A percentile compares a stretch with the other conserved stretches of the same genome.
phyloP scores from a whole-genome alignment of 2,888 invertebrate genomes.

The Noctua pronuba region DNA sequence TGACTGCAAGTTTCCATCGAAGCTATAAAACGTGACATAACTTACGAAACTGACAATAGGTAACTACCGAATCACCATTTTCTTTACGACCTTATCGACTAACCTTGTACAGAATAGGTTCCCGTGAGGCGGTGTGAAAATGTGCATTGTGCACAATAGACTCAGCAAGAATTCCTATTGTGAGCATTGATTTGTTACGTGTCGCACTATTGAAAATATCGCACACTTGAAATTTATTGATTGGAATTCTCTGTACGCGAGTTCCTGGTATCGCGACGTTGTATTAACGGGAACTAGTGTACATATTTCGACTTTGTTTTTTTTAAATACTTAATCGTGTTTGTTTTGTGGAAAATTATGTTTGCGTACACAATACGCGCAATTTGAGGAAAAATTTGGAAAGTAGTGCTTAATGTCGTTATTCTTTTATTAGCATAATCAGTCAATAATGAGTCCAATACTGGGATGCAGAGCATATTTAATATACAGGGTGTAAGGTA shows the following conservation, averaged over 20 bases:
- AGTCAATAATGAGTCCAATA: not conserved
- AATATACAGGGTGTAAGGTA: too few relatives aligned
- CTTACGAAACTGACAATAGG: conserved; percentile 55
- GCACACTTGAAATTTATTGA: conserved; percentile 66
- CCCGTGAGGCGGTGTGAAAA: conserved; percentile 57
- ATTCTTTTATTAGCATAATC: not conserved
- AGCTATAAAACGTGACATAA: conserved; percentile 58
- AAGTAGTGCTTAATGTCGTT: not conserved
- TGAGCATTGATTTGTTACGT: conserved; percentile 72
- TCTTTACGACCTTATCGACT: conserved; percentile 58
- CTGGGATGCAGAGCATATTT: not conserved
- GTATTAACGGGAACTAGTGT: conserved; percentile 55
- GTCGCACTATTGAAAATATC: conserved; percentile 67
- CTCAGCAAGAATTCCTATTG: conserved; percentile 71
- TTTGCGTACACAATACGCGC: not conserved
- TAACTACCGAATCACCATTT: conserved; percentile 53
- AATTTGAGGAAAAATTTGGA: not conserved
- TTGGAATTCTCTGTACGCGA: conserved; percentile 53
- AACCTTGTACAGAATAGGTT: conserved; percentile 53
- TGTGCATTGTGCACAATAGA: conserved; percentile 70
- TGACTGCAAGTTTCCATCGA: conserved; percentile 33
- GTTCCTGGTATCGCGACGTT: conserved; percentile 39
- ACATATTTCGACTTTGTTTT: conserved; percentile 31
- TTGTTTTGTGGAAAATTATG: not conserved
- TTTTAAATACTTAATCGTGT: not conserved